Evolutionary conservation across 2,113 vertebrate species (phyloP).

Genomic region (Anas platyrhynchos): DNA sequence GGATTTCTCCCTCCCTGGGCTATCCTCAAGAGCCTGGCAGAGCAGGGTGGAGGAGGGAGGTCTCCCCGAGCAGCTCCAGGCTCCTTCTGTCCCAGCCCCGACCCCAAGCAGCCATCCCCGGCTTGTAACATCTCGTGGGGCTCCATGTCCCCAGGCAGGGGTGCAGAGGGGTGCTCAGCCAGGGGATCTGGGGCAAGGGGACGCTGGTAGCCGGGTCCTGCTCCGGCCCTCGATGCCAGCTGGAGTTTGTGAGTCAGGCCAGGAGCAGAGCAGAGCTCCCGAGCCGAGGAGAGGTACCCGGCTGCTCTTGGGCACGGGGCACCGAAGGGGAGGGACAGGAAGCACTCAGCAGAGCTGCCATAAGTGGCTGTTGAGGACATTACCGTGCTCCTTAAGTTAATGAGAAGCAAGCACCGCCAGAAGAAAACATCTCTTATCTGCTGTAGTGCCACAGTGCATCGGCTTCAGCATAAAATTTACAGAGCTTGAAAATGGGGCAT

Average conservation of each 20-base stretch:
- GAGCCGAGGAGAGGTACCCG: neutral
- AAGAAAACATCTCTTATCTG: slow-evolving; percentile 74
- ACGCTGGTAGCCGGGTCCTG: neutral
- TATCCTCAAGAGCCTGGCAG: neutral
- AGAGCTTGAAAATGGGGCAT: slow-evolving; percentile 81
- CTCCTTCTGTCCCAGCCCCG: neutral
- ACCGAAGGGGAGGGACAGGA: slow-evolving; percentile 23
- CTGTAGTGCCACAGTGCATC: slow-evolving; percentile 70
- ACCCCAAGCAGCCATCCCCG: neutral
- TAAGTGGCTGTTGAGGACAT: slow-evolving; percentile 66
- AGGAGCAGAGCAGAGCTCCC: neutral
- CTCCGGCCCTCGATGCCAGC: neutral
- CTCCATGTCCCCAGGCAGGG: neutral
- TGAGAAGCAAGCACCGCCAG: slow-evolving; percentile 72
- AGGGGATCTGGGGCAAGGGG: neutral
- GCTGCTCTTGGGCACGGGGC: neutral
- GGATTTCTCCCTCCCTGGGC: slow-evolving; percentile 36
- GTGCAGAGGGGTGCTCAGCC: neutral
- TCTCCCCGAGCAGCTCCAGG: neutral
- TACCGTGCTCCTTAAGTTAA: slow-evolving; percentile 71
- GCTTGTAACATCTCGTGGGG: neutral
- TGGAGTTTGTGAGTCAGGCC: neutral
- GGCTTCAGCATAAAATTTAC: slow-evolving; percentile 81
- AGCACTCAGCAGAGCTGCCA: slow-evolving; percentile 15
- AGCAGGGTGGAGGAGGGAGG: neutral